Evolutionary conservation across 2,113 vertebrate species (phyloP).

Genomic region (Laticauda laticaudata): DNA sequence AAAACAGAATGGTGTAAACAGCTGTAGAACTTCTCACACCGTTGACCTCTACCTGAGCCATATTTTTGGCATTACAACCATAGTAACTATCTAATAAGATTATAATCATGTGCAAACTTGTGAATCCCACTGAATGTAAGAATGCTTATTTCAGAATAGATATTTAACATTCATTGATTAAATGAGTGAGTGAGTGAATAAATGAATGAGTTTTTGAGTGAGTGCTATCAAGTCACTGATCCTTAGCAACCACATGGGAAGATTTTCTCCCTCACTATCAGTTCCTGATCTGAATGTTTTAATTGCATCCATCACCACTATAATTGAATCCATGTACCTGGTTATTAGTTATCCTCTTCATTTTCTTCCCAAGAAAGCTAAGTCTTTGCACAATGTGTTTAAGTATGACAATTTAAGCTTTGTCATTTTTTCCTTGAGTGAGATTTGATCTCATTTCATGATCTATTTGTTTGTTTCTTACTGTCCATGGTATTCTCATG

Average conservation of each 20-base stretch:
- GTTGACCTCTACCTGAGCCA: neutral
- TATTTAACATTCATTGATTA: neutral
- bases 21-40: neutral
- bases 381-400: neutral
- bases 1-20: neutral
- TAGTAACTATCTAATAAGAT: neutral
- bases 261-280: neutral
- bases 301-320: neutral
- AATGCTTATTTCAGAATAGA: neutral
- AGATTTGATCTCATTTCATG: neutral
- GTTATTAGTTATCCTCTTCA: neutral
- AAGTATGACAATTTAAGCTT: neutral
- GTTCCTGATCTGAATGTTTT: neutral
- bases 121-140: neutral
- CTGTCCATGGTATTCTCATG: neutral
- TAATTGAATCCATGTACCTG: neutral
- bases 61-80: neutral
- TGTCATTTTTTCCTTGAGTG: neutral
- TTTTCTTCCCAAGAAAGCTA: neutral
- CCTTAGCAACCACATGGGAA: neutral
- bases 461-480: neutral
- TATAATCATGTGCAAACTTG: neutral
- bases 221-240: neutral
- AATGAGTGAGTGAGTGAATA: neutral
- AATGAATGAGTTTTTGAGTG: neutral